These are phyloP conservation scores for Tethea ocularis DNA, from an alignment of 2,888 invertebrate species.

Conservation along the genomic window DNA sequence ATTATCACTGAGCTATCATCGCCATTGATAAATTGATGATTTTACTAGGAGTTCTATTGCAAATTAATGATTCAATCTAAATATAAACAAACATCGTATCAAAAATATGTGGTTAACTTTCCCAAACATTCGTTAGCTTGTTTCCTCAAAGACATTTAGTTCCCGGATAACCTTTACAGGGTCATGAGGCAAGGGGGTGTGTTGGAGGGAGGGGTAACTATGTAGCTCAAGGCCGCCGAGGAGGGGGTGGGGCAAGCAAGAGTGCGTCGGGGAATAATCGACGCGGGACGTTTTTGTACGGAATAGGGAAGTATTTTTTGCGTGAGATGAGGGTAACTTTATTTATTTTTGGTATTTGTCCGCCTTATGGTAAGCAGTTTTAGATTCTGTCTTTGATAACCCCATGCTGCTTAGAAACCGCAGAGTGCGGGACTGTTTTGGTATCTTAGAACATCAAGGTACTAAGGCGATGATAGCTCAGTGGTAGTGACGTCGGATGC, in stretches of 20 bases:
- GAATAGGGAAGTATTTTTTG: not conserved
- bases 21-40: too few species aligned
- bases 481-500: too few species aligned
- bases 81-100: not conserved
- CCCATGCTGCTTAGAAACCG: too few species aligned
- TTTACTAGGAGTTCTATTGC: too few species aligned
- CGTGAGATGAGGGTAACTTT: not conserved
- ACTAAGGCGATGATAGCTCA: too few species aligned
- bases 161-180: not conserved
- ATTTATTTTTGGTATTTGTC: not conserved
- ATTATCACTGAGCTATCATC: too few species aligned
- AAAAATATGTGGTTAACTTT: not conserved
- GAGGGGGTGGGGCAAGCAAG: not conserved
- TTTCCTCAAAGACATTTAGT: not conserved
- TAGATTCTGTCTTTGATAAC: too few species aligned
- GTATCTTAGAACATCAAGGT: too few species aligned
- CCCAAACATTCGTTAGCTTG: not conserved
- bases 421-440: too few species aligned
- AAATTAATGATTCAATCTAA: too few species aligned
- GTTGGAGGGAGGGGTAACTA: not conserved
- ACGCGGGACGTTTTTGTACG: not conserved
- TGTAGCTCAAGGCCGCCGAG: not conserved
- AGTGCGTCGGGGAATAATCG: not conserved
- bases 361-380: not conserved
- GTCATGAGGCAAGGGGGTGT: not conserved